Evolutionary conservation across 2,113 vertebrate species (phyloP), one percentile per base, ranked within the genome.

Genomic region (Callipepla californica): DNA sequence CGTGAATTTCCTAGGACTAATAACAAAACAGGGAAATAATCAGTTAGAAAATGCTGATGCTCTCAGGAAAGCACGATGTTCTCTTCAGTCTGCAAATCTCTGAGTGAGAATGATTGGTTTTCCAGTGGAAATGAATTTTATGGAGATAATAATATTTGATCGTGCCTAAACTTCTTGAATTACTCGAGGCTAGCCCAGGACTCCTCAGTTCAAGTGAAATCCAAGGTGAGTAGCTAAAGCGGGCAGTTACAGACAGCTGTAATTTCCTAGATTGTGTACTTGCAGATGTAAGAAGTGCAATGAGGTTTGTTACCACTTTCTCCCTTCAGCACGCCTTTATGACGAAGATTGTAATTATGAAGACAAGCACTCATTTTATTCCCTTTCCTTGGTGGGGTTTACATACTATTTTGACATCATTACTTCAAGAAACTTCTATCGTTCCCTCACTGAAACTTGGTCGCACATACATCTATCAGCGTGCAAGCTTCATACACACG

Each of bases 81-180:
- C 5, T 0, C 28, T 70, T 21, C 28, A 32, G 38, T 59, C 50
- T 22, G 28, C 0, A 0, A 30, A 26, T 66, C 26, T 78, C 23
- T 14, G 11, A 45, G 20, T 68, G 73, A 34, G 6, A 25, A 22
- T 13, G 44, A 14, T 23, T 28, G 15, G 15, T 14, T 58, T 68
- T 67, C 20, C 58, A 26, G 16, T n/a, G 80, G 11, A 36, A 50
- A 65, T 11, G 83, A 23, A 70, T 87, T 61, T 59, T 42, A 69
- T 36, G 50, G 28, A 53, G 18, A 32, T 15, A 59, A 58, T 48
- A 68, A 66, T 34, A 4, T 73, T 45, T 80, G 28, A 15, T 65
- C 26, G 12, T n/a, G 20, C 34, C 34, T 61, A 50, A 63, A 67
- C 6, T 53, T 28, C 61, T 44, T 38, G 77, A 82, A 70, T 57